Conservation (phyloP, 2,113 vertebrate species). For the Petaurus breviceps region DNA sequence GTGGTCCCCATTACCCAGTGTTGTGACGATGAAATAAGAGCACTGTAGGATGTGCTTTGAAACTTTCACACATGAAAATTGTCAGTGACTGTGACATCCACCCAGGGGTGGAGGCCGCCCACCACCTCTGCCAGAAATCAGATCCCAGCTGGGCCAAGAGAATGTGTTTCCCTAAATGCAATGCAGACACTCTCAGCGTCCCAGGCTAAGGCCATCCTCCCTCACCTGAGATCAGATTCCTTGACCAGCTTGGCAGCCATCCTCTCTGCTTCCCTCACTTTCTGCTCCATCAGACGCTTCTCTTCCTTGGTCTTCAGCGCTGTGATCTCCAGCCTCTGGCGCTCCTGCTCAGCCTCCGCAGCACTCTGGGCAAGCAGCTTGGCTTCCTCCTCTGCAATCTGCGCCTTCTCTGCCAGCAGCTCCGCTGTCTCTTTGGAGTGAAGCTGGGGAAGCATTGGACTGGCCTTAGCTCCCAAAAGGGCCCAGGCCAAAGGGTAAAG, state of each 20-base stretch:
- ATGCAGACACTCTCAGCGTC: too few relatives aligned
- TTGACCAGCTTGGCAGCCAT: constrained; percentile 94
- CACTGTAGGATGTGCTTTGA: not conserved
- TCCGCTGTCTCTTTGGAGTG: constrained; percentile 94
- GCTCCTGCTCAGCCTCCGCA: constrained; percentile 93
- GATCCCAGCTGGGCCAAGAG: too few relatives aligned
- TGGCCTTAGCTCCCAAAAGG: not conserved
- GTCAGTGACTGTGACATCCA: not conserved
- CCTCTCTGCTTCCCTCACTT: constrained; percentile 94
- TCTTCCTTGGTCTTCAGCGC: constrained; percentile 95
- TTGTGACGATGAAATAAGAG: not conserved
- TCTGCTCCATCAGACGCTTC: constrained; percentile 94
- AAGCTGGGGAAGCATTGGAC: constrained; percentile 78
- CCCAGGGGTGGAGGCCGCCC: not conserved
- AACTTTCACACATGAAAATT: not conserved
- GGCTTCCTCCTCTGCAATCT: constrained; percentile 95
- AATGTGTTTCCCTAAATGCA: too few relatives aligned
- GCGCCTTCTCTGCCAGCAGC: constrained; percentile 94
- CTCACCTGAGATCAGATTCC: constrained; percentile 92
- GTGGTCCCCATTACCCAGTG: not conserved
- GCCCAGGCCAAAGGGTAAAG: not conserved
- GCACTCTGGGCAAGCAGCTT: constrained; percentile 94
- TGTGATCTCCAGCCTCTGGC: constrained; percentile 91
- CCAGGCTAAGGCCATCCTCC: not conserved
- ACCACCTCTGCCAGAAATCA: not conserved